Conservation (phyloP, 2,113 vertebrate species). For the Propithecus coquereli region DNA sequence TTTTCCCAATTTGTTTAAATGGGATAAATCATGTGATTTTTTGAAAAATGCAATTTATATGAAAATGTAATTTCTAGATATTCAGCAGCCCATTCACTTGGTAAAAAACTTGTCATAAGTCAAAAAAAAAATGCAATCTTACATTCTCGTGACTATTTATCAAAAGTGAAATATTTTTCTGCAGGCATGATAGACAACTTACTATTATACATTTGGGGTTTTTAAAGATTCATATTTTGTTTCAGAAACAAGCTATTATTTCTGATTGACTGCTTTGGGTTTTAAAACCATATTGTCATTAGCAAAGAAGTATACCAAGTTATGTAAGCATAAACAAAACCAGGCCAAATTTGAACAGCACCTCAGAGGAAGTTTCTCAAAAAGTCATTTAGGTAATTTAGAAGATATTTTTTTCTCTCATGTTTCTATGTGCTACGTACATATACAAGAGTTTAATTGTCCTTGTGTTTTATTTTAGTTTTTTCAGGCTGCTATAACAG, state of each 20-base stretch:
- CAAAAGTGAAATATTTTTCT: constrained; percentile 65
- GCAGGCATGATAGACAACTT: constrained; percentile 35
- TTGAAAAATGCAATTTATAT: constrained; percentile 66
- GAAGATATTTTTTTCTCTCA: neutral
- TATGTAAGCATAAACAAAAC: constrained; percentile 26
- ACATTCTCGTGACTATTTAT: constrained; percentile 35
- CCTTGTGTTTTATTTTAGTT: neutral
- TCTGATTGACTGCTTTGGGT: constrained; percentile 52
- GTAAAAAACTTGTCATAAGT: constrained; percentile 54
- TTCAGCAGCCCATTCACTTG: constrained; percentile 29
- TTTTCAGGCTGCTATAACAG: neutral
- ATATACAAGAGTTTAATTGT: neutral
- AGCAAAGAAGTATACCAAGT: neutral
- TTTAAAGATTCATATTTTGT: constrained; percentile 58
- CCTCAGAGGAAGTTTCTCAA: neutral
- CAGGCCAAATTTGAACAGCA: neutral
- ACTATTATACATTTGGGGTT: constrained; percentile 48
- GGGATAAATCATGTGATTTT: constrained; percentile 51
- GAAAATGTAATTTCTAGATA: constrained; percentile 69
- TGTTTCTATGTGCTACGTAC: neutral
- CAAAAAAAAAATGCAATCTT: neutral
- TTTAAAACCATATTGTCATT: constrained; percentile 64
- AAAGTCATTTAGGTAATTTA: constrained; percentile 7
- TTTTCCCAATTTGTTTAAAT: constrained; percentile 58
- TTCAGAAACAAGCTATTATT: constrained; percentile 54